Percentiles rank a stretch among this genome's conserved stretches.
phyloP scores from a whole-genome alignment of 1,140 invertebrate genomes.

The Drosophila albomicans region DNA sequence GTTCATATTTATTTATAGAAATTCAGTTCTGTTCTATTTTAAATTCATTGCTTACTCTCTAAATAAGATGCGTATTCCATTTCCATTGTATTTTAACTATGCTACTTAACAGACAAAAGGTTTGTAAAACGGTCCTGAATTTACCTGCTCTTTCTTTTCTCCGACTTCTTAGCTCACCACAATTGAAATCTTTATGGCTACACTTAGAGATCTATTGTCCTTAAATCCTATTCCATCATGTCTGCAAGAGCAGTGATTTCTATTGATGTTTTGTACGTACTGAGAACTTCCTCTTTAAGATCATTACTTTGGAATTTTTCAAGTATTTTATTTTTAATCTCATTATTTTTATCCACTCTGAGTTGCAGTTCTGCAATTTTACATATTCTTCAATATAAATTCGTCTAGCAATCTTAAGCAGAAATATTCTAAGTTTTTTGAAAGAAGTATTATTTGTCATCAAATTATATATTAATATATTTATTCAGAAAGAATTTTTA shows the following conservation, averaged over 20 bases:
- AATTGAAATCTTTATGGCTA: background rate
- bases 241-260: background rate
- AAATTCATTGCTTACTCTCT: background rate
- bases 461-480: too few relatives aligned
- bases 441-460: too few relatives aligned
- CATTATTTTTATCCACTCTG: background rate
- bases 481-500: too few relatives aligned
- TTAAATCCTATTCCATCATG: background rate
- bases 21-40: background rate
- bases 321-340: background rate
- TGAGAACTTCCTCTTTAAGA: background rate
- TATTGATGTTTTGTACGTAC: background rate
- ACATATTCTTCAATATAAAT: too few relatives aligned
- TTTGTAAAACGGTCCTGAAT: background rate
- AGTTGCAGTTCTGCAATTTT: too few relatives aligned
- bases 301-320: background rate
- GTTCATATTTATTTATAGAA: background rate
- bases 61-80: background rate
- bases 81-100: background rate
- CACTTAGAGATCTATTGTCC: slow-evolving; percentile 6
- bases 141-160: background rate
- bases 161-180: background rate
- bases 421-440: too few relatives aligned
- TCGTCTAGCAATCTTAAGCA: too few relatives aligned
- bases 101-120: background rate